Percentiles rank a stretch among this genome's conserved stretches.
Conservation (phyloP, 2,113 vertebrate genomes). For the Cebidichthys violaceus region DNA sequence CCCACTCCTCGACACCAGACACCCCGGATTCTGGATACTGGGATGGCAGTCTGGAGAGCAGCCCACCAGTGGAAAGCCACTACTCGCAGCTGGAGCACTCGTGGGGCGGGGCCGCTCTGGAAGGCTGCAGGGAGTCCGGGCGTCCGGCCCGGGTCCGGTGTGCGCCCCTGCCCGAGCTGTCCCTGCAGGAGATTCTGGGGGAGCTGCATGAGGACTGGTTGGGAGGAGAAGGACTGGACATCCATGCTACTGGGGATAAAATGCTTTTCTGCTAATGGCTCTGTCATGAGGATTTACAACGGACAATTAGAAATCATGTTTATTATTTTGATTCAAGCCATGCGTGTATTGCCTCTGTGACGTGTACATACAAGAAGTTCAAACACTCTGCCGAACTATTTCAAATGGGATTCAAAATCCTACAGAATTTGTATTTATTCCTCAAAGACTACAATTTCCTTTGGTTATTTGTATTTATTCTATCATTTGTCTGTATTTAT, state of each 20-base stretch:
- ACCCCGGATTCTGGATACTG: slow-evolving; percentile 78
- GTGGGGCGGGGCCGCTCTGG: slow-evolving; percentile 38
- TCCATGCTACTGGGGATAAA: slow-evolving; percentile 18
- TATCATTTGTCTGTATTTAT: slow-evolving; percentile 54
- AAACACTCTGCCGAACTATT: not conserved
- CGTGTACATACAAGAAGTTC: not conserved
- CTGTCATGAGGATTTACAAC: not conserved
- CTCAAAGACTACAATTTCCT: not conserved
- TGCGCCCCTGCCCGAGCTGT: slow-evolving; percentile 73
- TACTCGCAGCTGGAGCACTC: slow-evolving; percentile 57
- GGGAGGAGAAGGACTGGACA: slow-evolving; percentile 52
- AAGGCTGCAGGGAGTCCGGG: slow-evolving; percentile 15
- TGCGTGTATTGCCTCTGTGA: not conserved
- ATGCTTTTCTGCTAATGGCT: slow-evolving; percentile 50
- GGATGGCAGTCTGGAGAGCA: slow-evolving; percentile 60
- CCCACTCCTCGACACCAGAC: slow-evolving; percentile 67
- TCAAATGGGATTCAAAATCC: not conserved
- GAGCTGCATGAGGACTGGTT: slow-evolving; percentile 79
- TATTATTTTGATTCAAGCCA: slow-evolving; percentile 34
- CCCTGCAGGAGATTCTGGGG: slow-evolving; percentile 79
- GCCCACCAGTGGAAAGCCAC: slow-evolving; percentile 22
- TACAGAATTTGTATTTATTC: slow-evolving; percentile 5
- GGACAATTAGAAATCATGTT: slow-evolving; percentile 37
- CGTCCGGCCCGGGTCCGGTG: slow-evolving; percentile 6
- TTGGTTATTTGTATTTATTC: slow-evolving; percentile 47